Base-by-base conservation (phyloP, 2,888 invertebrate genomes). In the Reticulitermes lucifugus region DNA sequence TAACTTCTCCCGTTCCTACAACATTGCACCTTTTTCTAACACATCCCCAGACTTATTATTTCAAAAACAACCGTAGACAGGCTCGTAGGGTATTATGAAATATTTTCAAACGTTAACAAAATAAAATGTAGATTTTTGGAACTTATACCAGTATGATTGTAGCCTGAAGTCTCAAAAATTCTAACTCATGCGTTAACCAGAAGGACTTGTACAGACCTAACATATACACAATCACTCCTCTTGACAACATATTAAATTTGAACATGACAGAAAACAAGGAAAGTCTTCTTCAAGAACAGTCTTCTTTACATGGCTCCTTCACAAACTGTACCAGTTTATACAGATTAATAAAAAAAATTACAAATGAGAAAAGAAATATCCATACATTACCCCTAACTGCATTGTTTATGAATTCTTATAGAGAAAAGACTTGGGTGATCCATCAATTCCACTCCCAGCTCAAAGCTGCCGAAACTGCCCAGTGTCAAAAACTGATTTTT, bases 391-490 rank as follows among this genome's bases (percentile, higher is more conserved):
- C 18, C 22, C 18, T 55, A 55, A 55, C 18, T 55, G n/a, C 25
- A 25, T 65, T 65, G 9, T 77, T 77, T 46, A n/a, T 77, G 22
- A 3, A 9, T 77, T 21, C n/a, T n/a, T 12, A 77, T 22, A 77
- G 41, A 77, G 46, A 77, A 22, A 35, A 46, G 12, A 46, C 46
- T 77, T 77, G 46, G 7, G 51, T 46, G 77, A 21, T 77, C 51
- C 77, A 46, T 29, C 73, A 35, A 18, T 73, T 73, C 41, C 21
- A 21, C n/a, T 43, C 81, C 35, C 25, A 43, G 22, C 70, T 65
- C 43, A 79, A 79, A 29, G 55, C 55, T 79, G 79, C 79, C 81
- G 46, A 81, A 81, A 65, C 81, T 46, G 43, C 65, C 60, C 65
- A 43, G 70, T 5, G 6, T 43, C 3, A 25, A 70, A 25, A 9